Conservation (phyloP, 1,140 invertebrate species). For the Drosophila nikananu region DNA sequence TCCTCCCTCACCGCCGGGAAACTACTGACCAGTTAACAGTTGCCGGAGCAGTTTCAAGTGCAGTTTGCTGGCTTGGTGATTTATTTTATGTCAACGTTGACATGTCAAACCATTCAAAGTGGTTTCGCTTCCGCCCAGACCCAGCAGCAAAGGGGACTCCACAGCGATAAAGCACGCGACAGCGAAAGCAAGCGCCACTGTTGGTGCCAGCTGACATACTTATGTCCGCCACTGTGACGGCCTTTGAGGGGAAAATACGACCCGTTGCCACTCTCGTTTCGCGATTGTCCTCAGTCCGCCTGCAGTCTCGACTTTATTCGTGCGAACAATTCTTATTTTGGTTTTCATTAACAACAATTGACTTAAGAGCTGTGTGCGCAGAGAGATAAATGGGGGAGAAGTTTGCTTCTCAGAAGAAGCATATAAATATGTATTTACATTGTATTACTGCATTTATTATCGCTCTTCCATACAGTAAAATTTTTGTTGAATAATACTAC, state of each 20-base stretch:
- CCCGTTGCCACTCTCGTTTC: background rate
- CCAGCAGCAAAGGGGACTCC: slow-evolving; percentile 44
- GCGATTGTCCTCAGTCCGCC: background rate
- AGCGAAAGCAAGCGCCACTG: slow-evolving; percentile 56
- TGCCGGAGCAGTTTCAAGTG: slow-evolving; percentile 60
- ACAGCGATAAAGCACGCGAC: slow-evolving; percentile 77
- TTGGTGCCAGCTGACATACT: slow-evolving; percentile 49
- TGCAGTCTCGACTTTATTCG: slow-evolving; percentile 31
- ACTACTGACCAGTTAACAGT: slow-evolving; percentile 62
- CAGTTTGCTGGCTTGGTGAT: slow-evolving; percentile 78
- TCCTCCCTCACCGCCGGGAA: slow-evolving; percentile 22
- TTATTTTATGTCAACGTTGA: slow-evolving; percentile 85
- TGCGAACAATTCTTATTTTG: slow-evolving; percentile 28
- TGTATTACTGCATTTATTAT: too few relatives aligned
- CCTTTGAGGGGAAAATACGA: slow-evolving; percentile 15
- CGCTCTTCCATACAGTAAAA: too few relatives aligned
- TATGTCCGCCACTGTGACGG: slow-evolving; percentile 49
- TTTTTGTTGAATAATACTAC: too few relatives aligned
- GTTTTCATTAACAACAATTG: slow-evolving; percentile 73
- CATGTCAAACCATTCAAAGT: slow-evolving; percentile 85
- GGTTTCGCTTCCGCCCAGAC: slow-evolving; percentile 77
- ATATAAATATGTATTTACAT: background rate
- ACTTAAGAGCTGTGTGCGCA: slow-evolving; percentile 38
- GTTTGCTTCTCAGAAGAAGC: background rate
- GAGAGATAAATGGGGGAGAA: background rate